Evolutionary conservation across 2,113 vertebrate genomes (phyloP).

Genomic region (Dicaeum eximium): DNA sequence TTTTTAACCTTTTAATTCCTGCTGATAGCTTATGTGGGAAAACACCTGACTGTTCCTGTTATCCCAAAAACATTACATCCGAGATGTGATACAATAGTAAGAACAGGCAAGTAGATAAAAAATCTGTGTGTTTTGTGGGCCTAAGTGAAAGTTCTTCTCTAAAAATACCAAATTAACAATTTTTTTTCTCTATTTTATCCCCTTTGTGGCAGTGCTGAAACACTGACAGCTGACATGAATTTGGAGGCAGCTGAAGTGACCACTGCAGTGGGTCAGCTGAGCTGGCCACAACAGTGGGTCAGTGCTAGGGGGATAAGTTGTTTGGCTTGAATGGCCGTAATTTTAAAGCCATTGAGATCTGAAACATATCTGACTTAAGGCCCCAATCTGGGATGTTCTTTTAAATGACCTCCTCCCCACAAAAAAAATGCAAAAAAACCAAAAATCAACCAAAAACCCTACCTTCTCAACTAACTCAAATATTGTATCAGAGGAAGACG

Average conservation of each 20-base stretch:
- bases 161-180: background rate
- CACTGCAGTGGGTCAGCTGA: background rate
- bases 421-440: accelerated
- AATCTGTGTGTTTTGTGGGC: background rate
- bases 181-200: background rate
- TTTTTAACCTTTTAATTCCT: background rate
- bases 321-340: background rate
- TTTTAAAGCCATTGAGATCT: background rate
- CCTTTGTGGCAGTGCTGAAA: background rate
- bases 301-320: background rate
- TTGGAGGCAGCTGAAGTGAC: background rate
- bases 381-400: background rate
- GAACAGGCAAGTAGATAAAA: background rate
- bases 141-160: background rate
- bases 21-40: background rate
- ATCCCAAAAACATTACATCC: background rate
- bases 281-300: background rate
- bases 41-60: background rate
- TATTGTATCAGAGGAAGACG: background rate
- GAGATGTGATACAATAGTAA: background rate
- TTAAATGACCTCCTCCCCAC: background rate
- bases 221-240: background rate
- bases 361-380: background rate
- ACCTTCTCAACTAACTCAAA: background rate
- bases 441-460: background rate